Base-by-base conservation (phyloP, 2,888 invertebrate genomes). In the Mallateleia sp. region DNA sequence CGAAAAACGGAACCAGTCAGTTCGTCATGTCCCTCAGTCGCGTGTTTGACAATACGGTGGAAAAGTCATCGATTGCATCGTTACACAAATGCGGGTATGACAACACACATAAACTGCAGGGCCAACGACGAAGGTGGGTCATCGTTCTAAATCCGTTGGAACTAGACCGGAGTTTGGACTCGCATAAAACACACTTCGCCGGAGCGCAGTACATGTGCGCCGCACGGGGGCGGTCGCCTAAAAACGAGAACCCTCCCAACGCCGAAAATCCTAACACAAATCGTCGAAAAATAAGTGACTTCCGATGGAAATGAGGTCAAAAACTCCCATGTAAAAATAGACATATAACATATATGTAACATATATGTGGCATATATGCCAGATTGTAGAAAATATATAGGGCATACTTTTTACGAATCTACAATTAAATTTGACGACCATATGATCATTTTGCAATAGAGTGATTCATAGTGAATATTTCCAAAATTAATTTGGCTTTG, bases 131-230 rank as follows among this genome's bases (percentile, higher is more conserved):
- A 87, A 92, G 91, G 91, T 92, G 91, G 91, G 89, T 81, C 90
- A 78, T 62, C 83, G 93, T 91, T 93, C 93, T 93, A 93, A 93
- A 92, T 93, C 90, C 85, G 92, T 91, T 92, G 88, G 82, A 84
- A 87, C 60, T 78, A 91, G 81, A 89, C 85, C 89, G 64, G 52
- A 72, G 52, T 78, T 64, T 24, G 56, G 42, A 75, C 52, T 64
- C 64, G 62, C 64, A 77, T 62, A 64, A 82, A n/a, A n/a, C n/a
- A 47, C 15, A 7, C 18, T 56, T 6, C 54, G 22, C n/a, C 5
- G n/a, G 22, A 75, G 24, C 45, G 34, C 32, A 34, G 56, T 80
- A 60, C 66, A 75, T 74, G 85, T 64, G 85, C 82, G 74, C 25
- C 54, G 45, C 38, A 81, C 64, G 81, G 67, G 64, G 62, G 62